phyloP scores from a whole-genome alignment of 2,113 vertebrate species.

The Lepisosteus osseus region DNA sequence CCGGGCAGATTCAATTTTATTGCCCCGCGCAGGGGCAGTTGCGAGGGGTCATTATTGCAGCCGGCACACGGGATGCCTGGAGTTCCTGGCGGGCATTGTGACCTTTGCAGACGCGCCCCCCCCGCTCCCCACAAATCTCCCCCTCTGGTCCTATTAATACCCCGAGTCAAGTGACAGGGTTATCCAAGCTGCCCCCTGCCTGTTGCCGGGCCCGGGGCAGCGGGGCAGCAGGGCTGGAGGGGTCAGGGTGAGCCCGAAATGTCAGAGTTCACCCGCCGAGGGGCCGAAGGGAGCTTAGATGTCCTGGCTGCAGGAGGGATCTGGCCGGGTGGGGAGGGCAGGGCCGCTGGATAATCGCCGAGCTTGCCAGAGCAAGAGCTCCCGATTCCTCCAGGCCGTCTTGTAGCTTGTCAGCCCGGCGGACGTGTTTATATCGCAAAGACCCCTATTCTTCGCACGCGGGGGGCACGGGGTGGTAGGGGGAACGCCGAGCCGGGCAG shows the following conservation, averaged over 20 bases:
- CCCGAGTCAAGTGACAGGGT: background rate
- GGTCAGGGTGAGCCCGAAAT: too few species aligned
- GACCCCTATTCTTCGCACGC: too few species aligned
- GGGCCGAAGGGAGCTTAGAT: background rate
- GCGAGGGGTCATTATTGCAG: conserved; percentile 1
- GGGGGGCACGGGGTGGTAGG: too few species aligned
- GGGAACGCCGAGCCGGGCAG: too few species aligned
- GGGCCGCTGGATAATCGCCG: too few species aligned
- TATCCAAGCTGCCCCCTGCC: background rate
- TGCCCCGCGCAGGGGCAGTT: background rate
- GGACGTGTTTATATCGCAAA: too few species aligned
- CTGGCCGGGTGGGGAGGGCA: background rate
- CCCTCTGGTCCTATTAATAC: conserved; percentile 12
- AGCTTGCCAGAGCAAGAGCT: too few species aligned
- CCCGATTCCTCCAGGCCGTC: too few species aligned
- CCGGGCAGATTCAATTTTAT: conserved; percentile 30
- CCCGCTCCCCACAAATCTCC: background rate
- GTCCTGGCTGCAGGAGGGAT: background rate
- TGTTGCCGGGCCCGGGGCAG: conserved; percentile 16
- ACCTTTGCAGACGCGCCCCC: background rate
- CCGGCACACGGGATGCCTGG: background rate
- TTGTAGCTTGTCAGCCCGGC: too few species aligned
- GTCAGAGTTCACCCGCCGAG: background rate
- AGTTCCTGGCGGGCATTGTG: background rate
- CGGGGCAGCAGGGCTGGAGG: background rate